Base-by-base conservation (phyloP, 2,888 invertebrate species). In the Polietes domitor region DNA sequence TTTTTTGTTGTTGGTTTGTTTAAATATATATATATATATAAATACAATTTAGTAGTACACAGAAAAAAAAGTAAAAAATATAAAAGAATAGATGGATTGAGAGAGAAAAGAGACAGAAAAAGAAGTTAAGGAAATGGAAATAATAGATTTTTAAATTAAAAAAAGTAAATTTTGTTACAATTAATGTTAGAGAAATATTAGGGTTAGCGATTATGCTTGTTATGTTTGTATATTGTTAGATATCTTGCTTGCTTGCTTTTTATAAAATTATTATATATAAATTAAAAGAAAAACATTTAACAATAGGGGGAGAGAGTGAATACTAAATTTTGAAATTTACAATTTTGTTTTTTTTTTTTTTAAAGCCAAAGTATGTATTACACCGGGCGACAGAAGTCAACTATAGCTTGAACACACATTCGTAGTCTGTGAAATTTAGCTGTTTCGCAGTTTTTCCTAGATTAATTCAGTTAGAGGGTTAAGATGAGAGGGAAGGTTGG, bases 21-120 rank as follows among this genome's bases (percentile, higher is more conserved):
- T 26, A 61, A 28, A 61, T 61, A 28, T 61, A n/a, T 61, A 61
- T 61, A n/a, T 61, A 61, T 32, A 61, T 58, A 58, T 58, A 61
- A 61, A 61, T 28, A 61, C 47, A 47, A 47, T 47, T 47, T 47
- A 47, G 47, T 47, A 61, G 26, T 28, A n/a, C 4, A 28, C n/a
- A 61, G n/a, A 28, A 10, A 17, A 61, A 28, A 24, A 61, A 12
- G 24, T 15, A 26, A 10, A 58, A 21, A 2, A n/a, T 50, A 50
- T n/a, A 17, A 50, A 19, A 50, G 7, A 26, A 26, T 58, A 15
- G 6, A 21, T 19, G 26, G 10, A 37, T 37, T 37, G 37, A 37
- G 10, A 37, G 6, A 37, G 37, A 37, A n/a, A 7, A 32, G 37
- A 37, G 37, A 37, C 37, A 37, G 26, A 58, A 58, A 58, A n/a